A percentile compares a stretch with the other conserved stretches of the same genome.
Conservation (phyloP, 2,113 vertebrate genomes). For the Phoenicopterus ruber region DNA sequence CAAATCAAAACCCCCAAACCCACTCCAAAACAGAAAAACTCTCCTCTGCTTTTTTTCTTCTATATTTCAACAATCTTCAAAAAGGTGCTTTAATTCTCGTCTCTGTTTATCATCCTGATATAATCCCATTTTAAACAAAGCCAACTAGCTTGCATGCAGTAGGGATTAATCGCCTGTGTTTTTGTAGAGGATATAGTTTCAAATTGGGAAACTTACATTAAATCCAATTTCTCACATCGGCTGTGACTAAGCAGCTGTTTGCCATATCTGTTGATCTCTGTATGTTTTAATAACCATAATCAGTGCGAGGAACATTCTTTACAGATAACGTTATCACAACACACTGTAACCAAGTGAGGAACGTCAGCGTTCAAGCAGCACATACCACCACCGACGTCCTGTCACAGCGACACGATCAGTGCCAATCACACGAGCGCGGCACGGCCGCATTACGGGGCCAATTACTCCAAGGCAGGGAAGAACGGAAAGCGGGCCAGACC, state of each 20-base stretch:
- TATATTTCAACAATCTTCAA: slow-evolving; percentile 20
- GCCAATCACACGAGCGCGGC: slow-evolving; percentile 10
- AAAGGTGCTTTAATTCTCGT: slow-evolving; percentile 44
- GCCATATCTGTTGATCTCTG: slow-evolving; percentile 45
- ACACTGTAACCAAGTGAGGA: background rate
- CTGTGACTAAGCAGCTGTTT: slow-evolving; percentile 56
- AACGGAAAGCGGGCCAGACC: background rate
- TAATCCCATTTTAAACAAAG: slow-evolving; percentile 63
- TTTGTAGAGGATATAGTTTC: slow-evolving; percentile 20
- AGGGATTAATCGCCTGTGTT: slow-evolving; percentile 22
- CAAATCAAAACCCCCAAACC: background rate
- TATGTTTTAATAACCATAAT: slow-evolving; percentile 56
- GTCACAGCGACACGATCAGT: background rate
- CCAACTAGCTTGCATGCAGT: slow-evolving; percentile 13
- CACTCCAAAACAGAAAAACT: background rate
- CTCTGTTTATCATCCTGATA: slow-evolving; percentile 22
- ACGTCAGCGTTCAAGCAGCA: background rate
- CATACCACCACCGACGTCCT: background rate
- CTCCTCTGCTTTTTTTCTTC: background rate
- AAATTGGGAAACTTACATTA: slow-evolving; percentile 35
- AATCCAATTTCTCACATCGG: slow-evolving; percentile 65
- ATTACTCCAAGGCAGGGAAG: slow-evolving; percentile 19
- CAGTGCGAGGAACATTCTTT: slow-evolving; percentile 23
- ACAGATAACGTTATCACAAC: slow-evolving; percentile 63
- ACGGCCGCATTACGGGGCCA: background rate